phyloP scores from a whole-genome alignment of 2,797 vertebrate species.

The Denticeps clupeoides region DNA sequence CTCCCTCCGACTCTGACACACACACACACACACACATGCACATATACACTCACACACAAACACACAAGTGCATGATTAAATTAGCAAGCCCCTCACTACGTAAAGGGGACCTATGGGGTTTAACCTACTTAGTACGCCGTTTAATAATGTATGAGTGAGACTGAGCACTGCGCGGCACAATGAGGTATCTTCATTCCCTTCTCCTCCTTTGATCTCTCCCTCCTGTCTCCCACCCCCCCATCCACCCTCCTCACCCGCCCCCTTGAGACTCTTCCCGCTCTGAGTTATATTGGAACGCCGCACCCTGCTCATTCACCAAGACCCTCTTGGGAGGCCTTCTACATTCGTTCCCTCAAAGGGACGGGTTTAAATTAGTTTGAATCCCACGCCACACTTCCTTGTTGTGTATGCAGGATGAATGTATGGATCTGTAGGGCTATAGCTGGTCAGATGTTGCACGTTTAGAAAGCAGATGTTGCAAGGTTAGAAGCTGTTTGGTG shows the following conservation, averaged over 20 bases:
- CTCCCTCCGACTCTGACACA: neutral
- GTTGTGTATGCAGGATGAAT: too few relatives aligned
- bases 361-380: too few relatives aligned
- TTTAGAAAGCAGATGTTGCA: too few relatives aligned
- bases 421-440: too few relatives aligned
- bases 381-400: too few relatives aligned
- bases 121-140: slow-evolving; percentile 30
- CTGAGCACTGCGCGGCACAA: slow-evolving; percentile 19
- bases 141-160: slow-evolving; percentile 34
- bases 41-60: neutral
- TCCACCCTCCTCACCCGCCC: neutral
- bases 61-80: slow-evolving; percentile 18
- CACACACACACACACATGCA: slow-evolving; percentile 3
- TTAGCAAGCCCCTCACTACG: slow-evolving; percentile 18
- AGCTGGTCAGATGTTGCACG: too few relatives aligned
- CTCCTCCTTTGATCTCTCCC: slow-evolving; percentile 10
- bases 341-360: too few relatives aligned
- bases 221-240: neutral
- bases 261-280: neutral
- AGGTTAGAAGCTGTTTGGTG: too few relatives aligned
- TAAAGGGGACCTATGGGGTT: slow-evolving; percentile 25
- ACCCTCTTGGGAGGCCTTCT: slow-evolving; percentile 20
- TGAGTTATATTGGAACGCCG: slow-evolving; percentile 4
- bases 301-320: slow-evolving; percentile 4
- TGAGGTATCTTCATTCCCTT: slow-evolving; percentile 16